These are phyloP conservation scores for Periophthalmus magnuspinnatus DNA, from an alignment of 2,797 vertebrate species.

Conservation along the genomic window DNA sequence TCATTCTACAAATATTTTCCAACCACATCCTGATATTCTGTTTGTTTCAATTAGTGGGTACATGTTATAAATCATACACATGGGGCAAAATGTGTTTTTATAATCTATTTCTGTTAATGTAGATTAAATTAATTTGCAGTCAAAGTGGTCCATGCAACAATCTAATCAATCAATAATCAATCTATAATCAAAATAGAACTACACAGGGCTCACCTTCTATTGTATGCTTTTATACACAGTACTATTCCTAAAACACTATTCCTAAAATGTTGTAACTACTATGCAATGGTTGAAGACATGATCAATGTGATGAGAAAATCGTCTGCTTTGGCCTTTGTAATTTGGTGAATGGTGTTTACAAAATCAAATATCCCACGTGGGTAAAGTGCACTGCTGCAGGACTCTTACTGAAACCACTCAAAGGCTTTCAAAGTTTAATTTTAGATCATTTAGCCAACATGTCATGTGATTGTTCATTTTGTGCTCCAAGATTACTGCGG, in stretches of 20 bases:
- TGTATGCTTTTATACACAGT: neutral
- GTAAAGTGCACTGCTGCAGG: constrained; percentile 33
- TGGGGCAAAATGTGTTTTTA: too few species aligned
- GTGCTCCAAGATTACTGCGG: too few species aligned
- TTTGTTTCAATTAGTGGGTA: too few species aligned
- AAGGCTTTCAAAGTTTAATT: neutral
- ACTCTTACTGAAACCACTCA: neutral
- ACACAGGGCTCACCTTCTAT: neutral
- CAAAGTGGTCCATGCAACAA: too few species aligned
- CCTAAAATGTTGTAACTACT: constrained; percentile 9
- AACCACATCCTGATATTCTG: too few species aligned
- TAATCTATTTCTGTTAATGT: too few species aligned
- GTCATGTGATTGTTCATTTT: neutral
- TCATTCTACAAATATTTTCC: too few species aligned
- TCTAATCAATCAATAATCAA: too few species aligned
- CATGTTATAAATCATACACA: too few species aligned
- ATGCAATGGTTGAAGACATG: constrained; percentile 16
- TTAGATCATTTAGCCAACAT: neutral
- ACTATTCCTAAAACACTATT: neutral
- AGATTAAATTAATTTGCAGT: too few species aligned
- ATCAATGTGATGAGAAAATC: constrained; percentile 12
- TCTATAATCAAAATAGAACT: too few species aligned
- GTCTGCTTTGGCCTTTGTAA: constrained; percentile 22
- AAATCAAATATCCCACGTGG: constrained; percentile 22
- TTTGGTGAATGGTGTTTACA: constrained; percentile 20